These are phyloP conservation scores for Masticophis lateralis DNA, from an alignment of 2,797 vertebrate species.

Conservation along the genomic window DNA sequence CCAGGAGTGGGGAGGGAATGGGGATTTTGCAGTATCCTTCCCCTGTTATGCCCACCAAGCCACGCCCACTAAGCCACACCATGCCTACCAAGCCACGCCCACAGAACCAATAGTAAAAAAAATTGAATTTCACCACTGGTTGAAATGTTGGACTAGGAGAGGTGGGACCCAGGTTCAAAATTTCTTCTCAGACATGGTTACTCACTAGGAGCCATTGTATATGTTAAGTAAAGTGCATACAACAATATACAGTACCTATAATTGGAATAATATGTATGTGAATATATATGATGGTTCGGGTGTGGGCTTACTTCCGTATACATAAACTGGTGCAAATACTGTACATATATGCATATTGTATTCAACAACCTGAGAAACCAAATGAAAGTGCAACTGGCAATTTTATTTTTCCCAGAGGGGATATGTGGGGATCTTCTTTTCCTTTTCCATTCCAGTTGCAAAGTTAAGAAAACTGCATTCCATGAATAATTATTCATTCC, in stretches of 20 bases:
- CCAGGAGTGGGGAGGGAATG: too few relatives aligned
- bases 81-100: too few relatives aligned
- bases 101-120: too few relatives aligned
- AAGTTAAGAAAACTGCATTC: background rate
- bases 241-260: background rate
- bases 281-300: background rate
- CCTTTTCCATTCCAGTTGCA: accelerated
- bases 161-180: background rate
- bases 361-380: background rate
- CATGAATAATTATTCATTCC: background rate
- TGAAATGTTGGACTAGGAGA: background rate
- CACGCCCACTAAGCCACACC: too few relatives aligned
- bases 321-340: background rate
- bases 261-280: background rate
- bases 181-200: background rate
- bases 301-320: background rate
- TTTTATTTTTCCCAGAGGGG: background rate
- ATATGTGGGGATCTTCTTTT: background rate
- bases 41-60: too few relatives aligned
- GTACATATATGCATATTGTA: background rate
- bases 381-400: background rate
- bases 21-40: too few relatives aligned
- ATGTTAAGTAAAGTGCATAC: background rate
- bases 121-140: background rate
- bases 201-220: background rate